These are phyloP conservation scores for Mermis nigrescens DNA, from an alignment of 2,888 invertebrate species.

Conservation along the genomic window DNA sequence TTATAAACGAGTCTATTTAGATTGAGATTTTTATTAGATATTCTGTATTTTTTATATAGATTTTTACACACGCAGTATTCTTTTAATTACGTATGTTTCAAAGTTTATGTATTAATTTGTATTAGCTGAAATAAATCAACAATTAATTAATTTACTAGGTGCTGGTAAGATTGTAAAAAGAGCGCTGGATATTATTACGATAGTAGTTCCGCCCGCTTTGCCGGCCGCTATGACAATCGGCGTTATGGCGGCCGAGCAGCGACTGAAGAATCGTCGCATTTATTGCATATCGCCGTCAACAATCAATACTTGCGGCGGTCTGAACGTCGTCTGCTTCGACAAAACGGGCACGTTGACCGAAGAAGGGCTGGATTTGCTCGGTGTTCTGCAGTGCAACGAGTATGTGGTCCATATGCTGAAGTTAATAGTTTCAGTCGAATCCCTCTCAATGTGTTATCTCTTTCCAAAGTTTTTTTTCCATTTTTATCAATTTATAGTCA, in stretches of 20 bases:
- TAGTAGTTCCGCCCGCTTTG: slow-evolving; percentile 80
- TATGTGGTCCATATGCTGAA: no score
- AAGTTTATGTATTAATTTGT: not conserved
- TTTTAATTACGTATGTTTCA: not conserved
- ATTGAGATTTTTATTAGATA: no score
- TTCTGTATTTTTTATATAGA: slow-evolving; percentile 1
- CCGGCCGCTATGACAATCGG: slow-evolving; percentile 94
- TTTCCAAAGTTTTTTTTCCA: no score
- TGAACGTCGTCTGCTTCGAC: slow-evolving; percentile 56
- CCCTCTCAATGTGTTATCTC: no score
- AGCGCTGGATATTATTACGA: slow-evolving; percentile 66
- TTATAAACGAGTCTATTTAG: no score
- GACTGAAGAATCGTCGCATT: slow-evolving; percentile 56
- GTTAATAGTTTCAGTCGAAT: no score
- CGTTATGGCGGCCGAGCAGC: slow-evolving; percentile 63
- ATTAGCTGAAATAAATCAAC: no score
- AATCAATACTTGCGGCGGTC: slow-evolving; percentile 62
- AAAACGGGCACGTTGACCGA: slow-evolving; percentile 71
- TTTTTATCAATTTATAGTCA: no score
- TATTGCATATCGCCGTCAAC: slow-evolving; percentile 78
- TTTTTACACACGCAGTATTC: not conserved
- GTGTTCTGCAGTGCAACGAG: slow-evolving; percentile 47
- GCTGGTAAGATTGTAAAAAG: slow-evolving; percentile 30
- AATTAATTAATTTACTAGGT: no score
- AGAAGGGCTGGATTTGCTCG: slow-evolving; percentile 66